Evolutionary conservation across 2,797 vertebrate species (phyloP).

Genomic region (Coilia nasus): DNA sequence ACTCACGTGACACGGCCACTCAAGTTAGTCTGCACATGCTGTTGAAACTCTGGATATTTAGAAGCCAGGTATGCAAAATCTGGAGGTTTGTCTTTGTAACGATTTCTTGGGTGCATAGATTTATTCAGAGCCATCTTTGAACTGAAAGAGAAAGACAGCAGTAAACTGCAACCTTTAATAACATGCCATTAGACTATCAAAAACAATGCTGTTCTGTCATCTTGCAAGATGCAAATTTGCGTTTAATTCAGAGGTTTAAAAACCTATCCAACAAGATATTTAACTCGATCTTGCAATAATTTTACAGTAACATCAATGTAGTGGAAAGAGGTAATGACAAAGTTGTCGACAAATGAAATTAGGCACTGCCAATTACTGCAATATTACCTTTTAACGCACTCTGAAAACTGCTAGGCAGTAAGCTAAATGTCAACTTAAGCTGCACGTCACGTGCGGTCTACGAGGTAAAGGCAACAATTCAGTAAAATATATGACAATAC

Average conservation of each 20-base stretch:
- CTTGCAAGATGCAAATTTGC: neutral
- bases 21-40: conserved; percentile 83
- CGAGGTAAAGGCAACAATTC: neutral
- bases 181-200: neutral
- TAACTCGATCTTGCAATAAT: neutral
- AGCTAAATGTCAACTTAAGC: neutral
- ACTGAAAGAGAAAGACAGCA: conserved; percentile 27
- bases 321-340: neutral
- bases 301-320: neutral
- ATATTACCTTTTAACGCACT: neutral
- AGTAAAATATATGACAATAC: neutral
- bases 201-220: neutral
- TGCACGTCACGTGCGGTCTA: neutral
- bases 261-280: neutral
- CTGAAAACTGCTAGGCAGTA: neutral
- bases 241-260: neutral
- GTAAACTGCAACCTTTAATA: neutral
- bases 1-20: conserved; percentile 83
- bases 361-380: neutral
- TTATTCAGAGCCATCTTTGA: conserved; percentile 82
- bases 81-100: conserved; percentile 89
- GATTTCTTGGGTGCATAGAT: conserved; percentile 89
- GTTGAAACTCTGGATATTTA: conserved; percentile 88
- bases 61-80: conserved; percentile 87
- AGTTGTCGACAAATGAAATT: neutral